A percentile compares a stretch with the other conserved stretches of the same genome.
Conservation (phyloP, 2,113 vertebrate species). For the Hippocampus mohnikei region DNA sequence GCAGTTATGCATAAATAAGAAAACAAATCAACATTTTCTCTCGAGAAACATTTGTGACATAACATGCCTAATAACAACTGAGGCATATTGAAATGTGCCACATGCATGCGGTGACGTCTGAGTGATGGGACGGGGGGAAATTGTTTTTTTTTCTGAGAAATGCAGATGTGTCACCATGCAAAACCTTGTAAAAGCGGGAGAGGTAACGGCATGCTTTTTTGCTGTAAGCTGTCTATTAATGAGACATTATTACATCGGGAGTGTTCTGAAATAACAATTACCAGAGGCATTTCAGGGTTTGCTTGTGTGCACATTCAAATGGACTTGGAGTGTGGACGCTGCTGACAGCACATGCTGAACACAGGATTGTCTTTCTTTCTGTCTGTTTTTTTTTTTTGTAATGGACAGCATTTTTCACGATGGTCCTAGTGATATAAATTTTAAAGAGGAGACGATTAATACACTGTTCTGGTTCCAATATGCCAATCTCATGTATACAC, state of each 20-base stretch:
- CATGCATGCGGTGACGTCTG: slow-evolving; percentile 2
- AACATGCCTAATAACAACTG: background rate
- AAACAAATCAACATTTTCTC: background rate
- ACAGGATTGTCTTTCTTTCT: slow-evolving; percentile 2
- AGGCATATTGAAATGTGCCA: slow-evolving; percentile 9
- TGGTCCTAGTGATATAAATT: slow-evolving; percentile 14
- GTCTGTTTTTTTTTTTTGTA: background rate
- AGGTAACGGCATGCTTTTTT: slow-evolving; percentile 47
- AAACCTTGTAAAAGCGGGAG: slow-evolving; percentile 35
- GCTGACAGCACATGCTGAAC: slow-evolving; percentile 45
- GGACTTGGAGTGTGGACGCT: slow-evolving; percentile 6
- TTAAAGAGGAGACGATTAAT: slow-evolving; percentile 2
- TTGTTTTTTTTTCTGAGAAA: slow-evolving; percentile 19
- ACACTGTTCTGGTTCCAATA: background rate
- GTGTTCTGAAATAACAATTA: slow-evolving; percentile 59
- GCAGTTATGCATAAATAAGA: too few species aligned
- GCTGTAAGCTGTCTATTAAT: slow-evolving; percentile 59
- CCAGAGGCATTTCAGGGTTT: slow-evolving; percentile 42
- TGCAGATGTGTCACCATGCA: slow-evolving; percentile 41
- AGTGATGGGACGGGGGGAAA: background rate
- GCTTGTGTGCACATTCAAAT: slow-evolving; percentile 19
- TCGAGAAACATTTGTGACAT: background rate
- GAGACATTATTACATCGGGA: slow-evolving; percentile 58
- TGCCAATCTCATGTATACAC: background rate
- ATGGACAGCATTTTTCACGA: slow-evolving; percentile 20